Conservation (phyloP, 2,888 invertebrate species). For the Schizotus pectinicornis region DNA sequence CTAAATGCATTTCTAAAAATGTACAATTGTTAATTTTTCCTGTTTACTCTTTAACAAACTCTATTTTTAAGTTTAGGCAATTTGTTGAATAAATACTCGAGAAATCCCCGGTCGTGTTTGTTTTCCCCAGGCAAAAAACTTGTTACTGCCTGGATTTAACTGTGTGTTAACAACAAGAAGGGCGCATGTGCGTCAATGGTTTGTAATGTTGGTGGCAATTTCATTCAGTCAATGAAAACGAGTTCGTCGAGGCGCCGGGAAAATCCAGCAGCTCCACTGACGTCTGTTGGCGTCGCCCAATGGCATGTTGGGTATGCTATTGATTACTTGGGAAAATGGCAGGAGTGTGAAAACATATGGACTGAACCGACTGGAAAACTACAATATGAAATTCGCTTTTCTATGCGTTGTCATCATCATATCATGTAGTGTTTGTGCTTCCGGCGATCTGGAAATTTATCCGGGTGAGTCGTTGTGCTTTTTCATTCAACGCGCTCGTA, state of each 20-base stretch:
- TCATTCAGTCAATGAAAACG: slow-evolving; percentile 38
- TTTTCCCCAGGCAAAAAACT: neutral
- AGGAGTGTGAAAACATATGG: slow-evolving; percentile 56
- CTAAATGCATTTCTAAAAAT: slow-evolving; percentile 31
- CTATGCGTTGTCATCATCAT: slow-evolving; percentile 50
- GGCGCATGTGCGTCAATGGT: slow-evolving; percentile 39
- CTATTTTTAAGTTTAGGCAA: slow-evolving; percentile 3
- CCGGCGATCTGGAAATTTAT: slow-evolving; percentile 52
- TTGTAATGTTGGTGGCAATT: slow-evolving; percentile 32
- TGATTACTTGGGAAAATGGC: slow-evolving; percentile 55
- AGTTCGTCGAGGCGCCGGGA: slow-evolving; percentile 32
- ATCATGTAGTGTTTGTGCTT: slow-evolving; percentile 50
- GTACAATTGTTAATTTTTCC: neutral
- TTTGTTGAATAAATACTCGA: slow-evolving; percentile 2
- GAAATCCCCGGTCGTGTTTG: neutral
- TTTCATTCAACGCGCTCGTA: too few species aligned
- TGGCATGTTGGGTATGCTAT: slow-evolving; percentile 52
- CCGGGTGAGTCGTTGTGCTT: slow-evolving; percentile 48
- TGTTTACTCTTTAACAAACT: neutral
- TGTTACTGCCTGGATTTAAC: neutral
- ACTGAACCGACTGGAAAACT: slow-evolving; percentile 45
- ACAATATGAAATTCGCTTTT: slow-evolving; percentile 53
- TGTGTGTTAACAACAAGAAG: slow-evolving; percentile 1
- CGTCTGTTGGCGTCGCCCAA: slow-evolving; percentile 47
- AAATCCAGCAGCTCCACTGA: slow-evolving; percentile 38